A percentile compares a stretch with the other conserved stretches of the same genome.
Evolutionary conservation across 2,113 vertebrate genomes (phyloP).

Genomic region (Micronycteris hirsuta): DNA sequence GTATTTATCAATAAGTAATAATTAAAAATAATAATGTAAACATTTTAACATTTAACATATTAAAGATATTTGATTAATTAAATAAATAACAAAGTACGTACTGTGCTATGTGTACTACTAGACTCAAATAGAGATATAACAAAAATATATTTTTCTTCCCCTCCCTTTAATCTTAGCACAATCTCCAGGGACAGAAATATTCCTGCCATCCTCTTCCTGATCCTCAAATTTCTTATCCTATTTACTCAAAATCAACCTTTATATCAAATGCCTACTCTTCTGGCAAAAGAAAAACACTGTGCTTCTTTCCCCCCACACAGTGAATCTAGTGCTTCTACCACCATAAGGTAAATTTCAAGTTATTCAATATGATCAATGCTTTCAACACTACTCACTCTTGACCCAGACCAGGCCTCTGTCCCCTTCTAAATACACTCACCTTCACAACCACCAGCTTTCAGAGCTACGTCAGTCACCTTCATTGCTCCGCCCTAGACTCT

Average conservation of each 20-base stretch:
- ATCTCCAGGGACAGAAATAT: neutral
- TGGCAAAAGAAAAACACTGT: neutral
- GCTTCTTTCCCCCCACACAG: neutral
- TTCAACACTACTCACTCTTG: neutral
- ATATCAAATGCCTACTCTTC: neutral
- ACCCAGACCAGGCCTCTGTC: neutral
- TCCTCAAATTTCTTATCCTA: neutral
- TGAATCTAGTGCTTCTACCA: neutral
- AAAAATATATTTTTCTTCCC: neutral
- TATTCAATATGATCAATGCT: neutral
- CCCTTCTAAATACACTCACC: neutral
- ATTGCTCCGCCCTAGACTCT: neutral
- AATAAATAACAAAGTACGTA: neutral
- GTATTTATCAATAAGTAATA: constrained; percentile 4
- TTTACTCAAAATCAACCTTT: neutral
- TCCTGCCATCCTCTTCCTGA: neutral
- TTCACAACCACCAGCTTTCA: neutral
- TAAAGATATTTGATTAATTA: neutral
- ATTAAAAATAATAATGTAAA: neutral
- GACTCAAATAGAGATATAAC: neutral
- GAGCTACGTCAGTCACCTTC: neutral
- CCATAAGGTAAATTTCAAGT: neutral
- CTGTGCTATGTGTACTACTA: neutral
- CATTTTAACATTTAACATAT: neutral
- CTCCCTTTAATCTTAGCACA: neutral